phyloP scores from a whole-genome alignment of 2,888 invertebrate species.

The Lamproptera curius region DNA sequence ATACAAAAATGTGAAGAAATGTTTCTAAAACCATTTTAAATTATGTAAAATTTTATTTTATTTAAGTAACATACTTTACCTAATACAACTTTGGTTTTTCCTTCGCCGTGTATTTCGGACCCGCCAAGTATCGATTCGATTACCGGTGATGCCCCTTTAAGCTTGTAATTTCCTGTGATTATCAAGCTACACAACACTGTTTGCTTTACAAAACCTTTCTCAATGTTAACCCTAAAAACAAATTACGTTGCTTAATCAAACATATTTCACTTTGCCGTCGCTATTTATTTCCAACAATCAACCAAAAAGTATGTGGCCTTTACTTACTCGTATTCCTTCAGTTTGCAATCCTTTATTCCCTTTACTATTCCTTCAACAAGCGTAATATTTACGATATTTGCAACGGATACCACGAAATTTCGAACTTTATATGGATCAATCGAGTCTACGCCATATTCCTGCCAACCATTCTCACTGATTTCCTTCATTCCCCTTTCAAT shows the following conservation, averaged over 20 bases:
- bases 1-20: too few species aligned
- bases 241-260: too few species aligned
- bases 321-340: conserved; percentile 39
- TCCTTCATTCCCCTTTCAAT: conserved; percentile 29
- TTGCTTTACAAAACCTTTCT: conserved; percentile 30
- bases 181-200: conserved; percentile 39
- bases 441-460: conserved; percentile 38
- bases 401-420: conserved; percentile 33
- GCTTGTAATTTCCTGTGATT: conserved; percentile 38
- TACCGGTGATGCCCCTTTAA: conserved; percentile 28
- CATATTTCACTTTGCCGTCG: too few species aligned
- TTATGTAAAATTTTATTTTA: too few species aligned
- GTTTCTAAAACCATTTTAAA: too few species aligned
- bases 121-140: conserved; percentile 33
- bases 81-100: conserved; percentile 36
- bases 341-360: conserved; percentile 40
- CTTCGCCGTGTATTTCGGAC: conserved; percentile 35
- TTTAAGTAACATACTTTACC: too few species aligned
- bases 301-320: too few species aligned
- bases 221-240: conserved; percentile 37
- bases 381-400: conserved; percentile 34
- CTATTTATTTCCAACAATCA: too few species aligned
- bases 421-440: conserved; percentile 40
- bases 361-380: conserved; percentile 38
- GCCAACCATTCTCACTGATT: conserved; percentile 36